Percentiles rank a stretch among this genome's conserved stretches.
phyloP scores from a whole-genome alignment of 2,113 vertebrate species.

The Morone saxatilis region DNA sequence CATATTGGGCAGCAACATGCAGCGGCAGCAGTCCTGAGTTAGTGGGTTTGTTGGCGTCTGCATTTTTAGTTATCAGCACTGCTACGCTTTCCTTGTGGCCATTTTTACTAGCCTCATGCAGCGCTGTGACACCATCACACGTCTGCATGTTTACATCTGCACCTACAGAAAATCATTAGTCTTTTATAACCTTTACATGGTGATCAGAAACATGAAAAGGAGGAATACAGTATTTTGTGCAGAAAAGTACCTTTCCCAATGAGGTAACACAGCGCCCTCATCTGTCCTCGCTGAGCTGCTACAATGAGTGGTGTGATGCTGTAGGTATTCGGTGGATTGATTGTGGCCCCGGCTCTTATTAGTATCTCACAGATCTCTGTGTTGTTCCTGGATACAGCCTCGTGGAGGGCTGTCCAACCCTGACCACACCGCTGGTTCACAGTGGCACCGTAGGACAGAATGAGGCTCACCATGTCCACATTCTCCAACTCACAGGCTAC shows the following conservation, averaged over 20 bases:
- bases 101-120: conserved; percentile 93
- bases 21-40: conserved; percentile 91
- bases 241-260: conserved; percentile 79
- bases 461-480: conserved; percentile 84
- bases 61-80: conserved; percentile 89
- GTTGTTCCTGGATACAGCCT: conserved; percentile 90
- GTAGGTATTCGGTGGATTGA: conserved; percentile 89
- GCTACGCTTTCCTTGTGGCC: conserved; percentile 86
- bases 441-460: conserved; percentile 88
- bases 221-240: background rate
- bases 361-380: conserved; percentile 90
- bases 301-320: conserved; percentile 92
- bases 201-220: background rate
- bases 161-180: conserved; percentile 79
- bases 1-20: conserved; percentile 91
- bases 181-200: background rate
- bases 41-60: conserved; percentile 93
- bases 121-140: conserved; percentile 89
- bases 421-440: conserved; percentile 94
- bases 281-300: conserved; percentile 91
- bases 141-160: conserved; percentile 95
- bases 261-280: conserved; percentile 88
- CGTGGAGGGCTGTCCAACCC: conserved; percentile 94
- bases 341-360: conserved; percentile 87
- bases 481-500: conserved; percentile 93